Percentiles rank a stretch among this genome's conserved stretches.
These are phyloP conservation scores for Lycodopsis pacificus DNA, from an alignment of 2,797 vertebrate species.

Conservation along the genomic window DNA sequence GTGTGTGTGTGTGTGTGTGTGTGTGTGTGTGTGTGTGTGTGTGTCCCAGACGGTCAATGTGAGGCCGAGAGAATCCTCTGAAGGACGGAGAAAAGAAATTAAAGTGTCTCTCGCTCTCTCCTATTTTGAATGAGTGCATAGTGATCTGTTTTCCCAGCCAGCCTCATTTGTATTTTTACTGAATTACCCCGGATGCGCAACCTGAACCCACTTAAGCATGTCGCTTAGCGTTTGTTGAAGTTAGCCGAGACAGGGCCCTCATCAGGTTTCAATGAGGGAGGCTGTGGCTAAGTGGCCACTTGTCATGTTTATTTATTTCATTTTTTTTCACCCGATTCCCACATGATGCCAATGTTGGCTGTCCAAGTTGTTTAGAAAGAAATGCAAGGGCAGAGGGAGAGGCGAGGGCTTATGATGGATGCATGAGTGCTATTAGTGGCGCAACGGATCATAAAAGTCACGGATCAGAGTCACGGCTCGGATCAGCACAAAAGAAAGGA, in stretches of 20 bases:
- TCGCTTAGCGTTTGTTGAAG: constrained; percentile 88
- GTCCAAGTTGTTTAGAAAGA: constrained; percentile 75
- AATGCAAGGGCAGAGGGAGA: constrained; percentile 39
- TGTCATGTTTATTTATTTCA: constrained; percentile 87
- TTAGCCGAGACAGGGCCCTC: constrained; percentile 80
- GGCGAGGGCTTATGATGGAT: constrained; percentile 49
- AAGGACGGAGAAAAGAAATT: constrained; percentile 67
- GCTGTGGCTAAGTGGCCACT: constrained; percentile 85
- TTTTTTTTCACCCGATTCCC: constrained; percentile 57
- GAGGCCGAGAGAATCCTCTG: constrained; percentile 53
- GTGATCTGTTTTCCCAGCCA: constrained; percentile 79
- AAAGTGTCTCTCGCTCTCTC: constrained; percentile 42
- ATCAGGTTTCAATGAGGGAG: constrained; percentile 84
- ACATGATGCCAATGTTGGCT: constrained; percentile 65
- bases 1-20: constrained; percentile 27
- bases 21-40: constrained; percentile 15
- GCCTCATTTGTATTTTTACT: constrained; percentile 88
- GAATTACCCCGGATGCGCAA: constrained; percentile 86
- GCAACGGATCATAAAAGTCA: no score
- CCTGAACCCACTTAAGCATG: constrained; percentile 87
- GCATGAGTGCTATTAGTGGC: neutral
- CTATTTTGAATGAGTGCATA: constrained; percentile 79
- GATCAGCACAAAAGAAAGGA: no score
- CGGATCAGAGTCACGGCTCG: no score
- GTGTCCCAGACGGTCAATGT: constrained; percentile 35